These are phyloP conservation scores for Kryptopterus vitreolus DNA, from an alignment of 2,797 vertebrate genomes.

Conservation along the genomic window DNA sequence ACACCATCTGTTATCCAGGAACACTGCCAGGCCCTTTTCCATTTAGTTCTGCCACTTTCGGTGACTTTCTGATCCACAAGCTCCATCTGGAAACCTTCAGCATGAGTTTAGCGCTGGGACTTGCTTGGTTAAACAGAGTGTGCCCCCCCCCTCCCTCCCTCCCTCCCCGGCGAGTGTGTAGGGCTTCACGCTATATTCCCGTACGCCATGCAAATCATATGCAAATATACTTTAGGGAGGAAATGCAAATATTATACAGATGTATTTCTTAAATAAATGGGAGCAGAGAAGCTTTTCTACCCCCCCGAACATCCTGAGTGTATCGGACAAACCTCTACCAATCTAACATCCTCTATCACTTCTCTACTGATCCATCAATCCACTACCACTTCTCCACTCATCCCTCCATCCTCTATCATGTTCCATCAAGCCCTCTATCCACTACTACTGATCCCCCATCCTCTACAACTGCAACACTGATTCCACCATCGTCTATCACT, in stretches of 20 bases:
- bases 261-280: background rate
- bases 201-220: background rate
- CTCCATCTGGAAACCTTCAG: slow-evolving; percentile 54
- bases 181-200: background rate
- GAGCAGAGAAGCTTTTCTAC: background rate
- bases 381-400: background rate
- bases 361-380: no score
- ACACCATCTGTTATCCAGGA: slow-evolving; percentile 12
- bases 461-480: no score
- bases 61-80: slow-evolving; percentile 26
- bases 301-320: no score
- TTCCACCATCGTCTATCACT: no score
- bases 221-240: background rate
- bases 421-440: no score
- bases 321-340: no score
- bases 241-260: background rate
- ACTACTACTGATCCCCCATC: no score
- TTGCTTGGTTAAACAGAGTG: background rate
- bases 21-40: background rate
- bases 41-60: slow-evolving; percentile 24
- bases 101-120: slow-evolving; percentile 5
- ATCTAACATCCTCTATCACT: no score
- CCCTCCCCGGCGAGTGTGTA: background rate
- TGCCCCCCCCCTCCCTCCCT: no score
- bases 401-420: background rate